Evolutionary conservation across 2,888 invertebrate species (phyloP).

Genomic region (Acrocera orbiculus): DNA sequence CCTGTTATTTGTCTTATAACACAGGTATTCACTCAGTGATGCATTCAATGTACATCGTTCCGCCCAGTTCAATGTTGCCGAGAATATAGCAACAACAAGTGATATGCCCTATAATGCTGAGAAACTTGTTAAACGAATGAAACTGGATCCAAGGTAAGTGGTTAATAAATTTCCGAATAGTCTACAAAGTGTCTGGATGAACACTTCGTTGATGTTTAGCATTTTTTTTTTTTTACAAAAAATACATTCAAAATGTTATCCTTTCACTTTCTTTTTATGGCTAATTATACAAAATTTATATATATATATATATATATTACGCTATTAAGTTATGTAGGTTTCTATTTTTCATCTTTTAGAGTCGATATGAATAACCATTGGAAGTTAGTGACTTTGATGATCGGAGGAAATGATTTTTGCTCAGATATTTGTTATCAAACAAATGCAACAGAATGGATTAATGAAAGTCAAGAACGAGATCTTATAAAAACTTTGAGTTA

Average conservation of each 20-base stretch:
- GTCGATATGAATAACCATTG: constrained; percentile 38
- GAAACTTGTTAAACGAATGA: constrained; percentile 32
- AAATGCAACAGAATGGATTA: constrained; percentile 22
- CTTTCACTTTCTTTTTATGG: neutral
- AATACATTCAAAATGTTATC: neutral
- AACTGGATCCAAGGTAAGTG: constrained; percentile 25
- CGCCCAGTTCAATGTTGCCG: constrained; percentile 37
- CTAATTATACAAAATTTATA: no score
- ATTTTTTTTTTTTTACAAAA: neutral
- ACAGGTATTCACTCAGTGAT: constrained; percentile 30
- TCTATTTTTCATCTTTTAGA: constrained; percentile 2
- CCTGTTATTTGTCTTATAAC: constrained; percentile 2
- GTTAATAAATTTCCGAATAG: neutral
- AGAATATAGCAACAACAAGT: constrained; percentile 33
- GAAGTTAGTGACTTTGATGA: constrained; percentile 41
- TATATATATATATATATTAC: no score
- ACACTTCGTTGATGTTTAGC: neutral
- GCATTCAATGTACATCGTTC: constrained; percentile 22
- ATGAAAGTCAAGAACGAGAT: constrained; percentile 30
- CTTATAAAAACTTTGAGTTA: constrained; percentile 29
- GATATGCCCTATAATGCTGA: constrained; percentile 36
- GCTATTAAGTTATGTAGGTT: no score
- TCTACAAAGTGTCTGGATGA: neutral
- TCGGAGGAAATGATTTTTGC: constrained; percentile 39
- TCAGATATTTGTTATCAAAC: constrained; percentile 31